A percentile compares a stretch with the other conserved stretches of the same genome.
Evolutionary conservation across 2,113 vertebrate genomes (phyloP).

Genomic region (Perca fluviatilis): DNA sequence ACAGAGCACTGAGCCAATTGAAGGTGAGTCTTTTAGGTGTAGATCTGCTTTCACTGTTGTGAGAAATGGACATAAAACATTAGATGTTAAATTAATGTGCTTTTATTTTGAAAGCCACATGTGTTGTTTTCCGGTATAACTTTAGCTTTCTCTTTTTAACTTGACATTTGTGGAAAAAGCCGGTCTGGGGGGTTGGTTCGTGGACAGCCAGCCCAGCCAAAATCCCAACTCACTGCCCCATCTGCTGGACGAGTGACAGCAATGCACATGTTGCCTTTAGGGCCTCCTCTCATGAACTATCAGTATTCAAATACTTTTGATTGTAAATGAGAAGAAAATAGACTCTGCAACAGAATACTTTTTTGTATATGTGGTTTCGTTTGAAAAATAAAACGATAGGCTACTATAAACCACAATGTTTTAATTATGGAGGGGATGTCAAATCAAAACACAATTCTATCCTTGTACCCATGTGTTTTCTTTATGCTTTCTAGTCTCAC

Average conservation of each 20-base stretch:
- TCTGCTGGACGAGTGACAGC: constrained; percentile 46
- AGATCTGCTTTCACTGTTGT: too few relatives aligned
- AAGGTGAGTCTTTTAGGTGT: neutral
- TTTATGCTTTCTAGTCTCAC: too few relatives aligned
- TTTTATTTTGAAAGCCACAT: constrained; percentile 7
- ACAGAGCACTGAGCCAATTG: neutral
- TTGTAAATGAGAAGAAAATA: neutral
- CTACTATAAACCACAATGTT: too few relatives aligned
- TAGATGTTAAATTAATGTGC: too few relatives aligned
- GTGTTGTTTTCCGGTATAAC: neutral
- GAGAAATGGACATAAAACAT: neutral
- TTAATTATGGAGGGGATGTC: too few relatives aligned
- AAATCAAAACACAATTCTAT: too few relatives aligned
- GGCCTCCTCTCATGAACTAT: neutral
- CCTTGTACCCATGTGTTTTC: neutral
- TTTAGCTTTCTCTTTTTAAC: neutral
- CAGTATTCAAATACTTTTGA: neutral
- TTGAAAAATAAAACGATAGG: neutral
- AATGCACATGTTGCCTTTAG: constrained; percentile 21
- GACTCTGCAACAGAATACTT: neutral
- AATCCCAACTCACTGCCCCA: constrained; percentile 45
- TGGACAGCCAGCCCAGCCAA: neutral
- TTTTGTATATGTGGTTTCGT: neutral
- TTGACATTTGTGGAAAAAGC: neutral
- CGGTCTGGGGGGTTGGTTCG: neutral